A percentile compares a stretch with the other conserved stretches of the same genome.
phyloP scores from a whole-genome alignment of 2,797 vertebrate species.

The Thamnophis elegans region DNA sequence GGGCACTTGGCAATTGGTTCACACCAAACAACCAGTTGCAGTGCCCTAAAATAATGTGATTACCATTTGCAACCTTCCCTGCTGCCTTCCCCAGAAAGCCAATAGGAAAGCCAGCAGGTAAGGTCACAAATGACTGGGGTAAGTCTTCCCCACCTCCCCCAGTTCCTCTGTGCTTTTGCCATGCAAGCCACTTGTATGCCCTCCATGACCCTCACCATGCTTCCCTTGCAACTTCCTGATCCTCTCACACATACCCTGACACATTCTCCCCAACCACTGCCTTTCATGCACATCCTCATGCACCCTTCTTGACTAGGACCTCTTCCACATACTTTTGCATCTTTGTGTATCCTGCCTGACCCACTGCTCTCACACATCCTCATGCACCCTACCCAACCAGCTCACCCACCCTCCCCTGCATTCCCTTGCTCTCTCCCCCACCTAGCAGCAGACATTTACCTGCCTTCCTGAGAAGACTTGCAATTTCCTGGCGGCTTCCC shows the following conservation, averaged over 20 bases:
- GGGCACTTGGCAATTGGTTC: not conserved
- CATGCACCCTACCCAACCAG: not conserved
- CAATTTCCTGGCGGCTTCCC: not conserved
- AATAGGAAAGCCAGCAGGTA: not conserved
- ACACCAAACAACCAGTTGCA: not conserved
- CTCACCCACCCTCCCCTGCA: not conserved
- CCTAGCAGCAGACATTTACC: not conserved
- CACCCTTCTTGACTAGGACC: not conserved
- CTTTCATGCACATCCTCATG: not conserved
- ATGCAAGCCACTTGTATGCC: not conserved
- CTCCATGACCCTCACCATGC: not conserved
- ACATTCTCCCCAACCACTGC: not conserved
- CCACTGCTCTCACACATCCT: not conserved
- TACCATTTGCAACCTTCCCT: not conserved
- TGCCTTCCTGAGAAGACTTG: not conserved
- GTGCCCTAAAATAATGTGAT: not conserved
- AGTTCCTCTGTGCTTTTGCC: not conserved
- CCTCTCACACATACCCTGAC: not conserved
- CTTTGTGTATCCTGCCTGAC: not conserved
- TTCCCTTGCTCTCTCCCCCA: not conserved
- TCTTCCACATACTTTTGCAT: not conserved
- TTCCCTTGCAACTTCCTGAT: not conserved
- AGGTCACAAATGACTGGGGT: not conserved
- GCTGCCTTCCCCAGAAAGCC: not conserved
- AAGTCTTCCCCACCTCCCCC: not conserved